Evolutionary conservation across 2,113 vertebrate species (phyloP), one percentile per base, ranked within the genome.

Genomic region (Neodon shergylaensis): DNA sequence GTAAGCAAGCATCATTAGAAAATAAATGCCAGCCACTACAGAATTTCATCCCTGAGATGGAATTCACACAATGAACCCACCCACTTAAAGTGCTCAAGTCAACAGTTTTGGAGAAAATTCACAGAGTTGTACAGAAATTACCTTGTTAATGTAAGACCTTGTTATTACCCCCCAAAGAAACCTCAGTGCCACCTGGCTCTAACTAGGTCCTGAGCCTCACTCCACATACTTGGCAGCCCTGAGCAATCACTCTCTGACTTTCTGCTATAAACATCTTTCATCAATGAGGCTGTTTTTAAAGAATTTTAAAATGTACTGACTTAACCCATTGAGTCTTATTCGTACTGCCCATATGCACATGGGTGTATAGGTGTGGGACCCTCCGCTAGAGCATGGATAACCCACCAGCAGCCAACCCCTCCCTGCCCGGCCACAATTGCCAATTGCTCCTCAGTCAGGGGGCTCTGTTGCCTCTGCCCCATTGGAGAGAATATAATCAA

Each of bases 1-100:
- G 73, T 89, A 85, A 31, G 52, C 22, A 90, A 61, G 44, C 26
- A 72, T n/a, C 22, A 73, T 14, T 21, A 58, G 52, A 84, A 96
- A 93, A 91, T 24, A 12, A 12, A 84, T 39, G 74, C 49, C 63
- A 88, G 79, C 47, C 4, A 36, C 36, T n/a, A n/a, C 22, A 72
- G 33, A 88, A 88, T 87, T 49, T 76, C 68, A 63, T 61, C n/a
- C 77, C 89, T 92, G 76, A 94, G 36, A 90, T 76, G 28, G 33
- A 78, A 96, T 89, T 91, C 83, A 92, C 22, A 44, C 12, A 95
- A 73, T 49, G 74, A 93, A 94, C 49, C 76, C 42, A 81, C 58
- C 70, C 74, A 76, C 44, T 88, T 74, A 39, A 14, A 92, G 47
- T 72, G 4, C 42, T 63, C 14, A 14, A 87, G 76, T 79, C 52